phyloP scores from a whole-genome alignment of 2,113 vertebrate species.

The Mormyrus iriodes region DNA sequence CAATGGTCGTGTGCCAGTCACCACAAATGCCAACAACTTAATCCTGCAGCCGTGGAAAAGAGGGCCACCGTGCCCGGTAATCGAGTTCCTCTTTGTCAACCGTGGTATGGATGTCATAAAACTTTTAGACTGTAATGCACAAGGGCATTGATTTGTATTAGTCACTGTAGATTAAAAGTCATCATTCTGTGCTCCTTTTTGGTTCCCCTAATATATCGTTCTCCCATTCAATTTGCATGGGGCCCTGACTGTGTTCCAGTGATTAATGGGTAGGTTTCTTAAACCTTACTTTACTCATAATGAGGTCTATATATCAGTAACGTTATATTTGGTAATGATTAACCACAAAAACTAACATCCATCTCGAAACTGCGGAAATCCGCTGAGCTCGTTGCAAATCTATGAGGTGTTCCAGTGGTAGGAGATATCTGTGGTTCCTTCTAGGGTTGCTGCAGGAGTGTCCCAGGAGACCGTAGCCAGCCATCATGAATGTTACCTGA shows the following conservation, averaged over 20 bases:
- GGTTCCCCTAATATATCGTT: not conserved
- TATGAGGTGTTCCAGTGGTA: not conserved
- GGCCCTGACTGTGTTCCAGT: not conserved
- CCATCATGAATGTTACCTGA: not conserved
- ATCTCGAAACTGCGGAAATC: not conserved
- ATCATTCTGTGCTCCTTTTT: not conserved
- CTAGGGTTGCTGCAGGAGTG: not conserved
- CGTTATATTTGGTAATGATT: not conserved
- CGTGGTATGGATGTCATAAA: not conserved
- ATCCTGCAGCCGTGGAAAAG: not conserved
- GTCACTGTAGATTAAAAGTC: not conserved
- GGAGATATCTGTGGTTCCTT: not conserved
- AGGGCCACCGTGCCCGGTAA: not conserved
- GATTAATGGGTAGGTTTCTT: not conserved
- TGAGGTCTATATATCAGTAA: constrained; percentile 1
- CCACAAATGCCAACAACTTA: not conserved
- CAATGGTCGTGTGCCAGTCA: not conserved
- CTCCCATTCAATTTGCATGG: not conserved
- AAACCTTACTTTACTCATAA: not conserved
- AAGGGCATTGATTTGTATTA: not conserved
- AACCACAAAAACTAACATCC: not conserved
- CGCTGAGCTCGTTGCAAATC: not conserved
- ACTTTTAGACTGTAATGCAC: not conserved
- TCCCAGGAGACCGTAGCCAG: not conserved
- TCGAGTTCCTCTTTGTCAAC: not conserved